Base-by-base conservation (phyloP, 2,113 vertebrate species). In the Cyprinodon variegatus region DNA sequence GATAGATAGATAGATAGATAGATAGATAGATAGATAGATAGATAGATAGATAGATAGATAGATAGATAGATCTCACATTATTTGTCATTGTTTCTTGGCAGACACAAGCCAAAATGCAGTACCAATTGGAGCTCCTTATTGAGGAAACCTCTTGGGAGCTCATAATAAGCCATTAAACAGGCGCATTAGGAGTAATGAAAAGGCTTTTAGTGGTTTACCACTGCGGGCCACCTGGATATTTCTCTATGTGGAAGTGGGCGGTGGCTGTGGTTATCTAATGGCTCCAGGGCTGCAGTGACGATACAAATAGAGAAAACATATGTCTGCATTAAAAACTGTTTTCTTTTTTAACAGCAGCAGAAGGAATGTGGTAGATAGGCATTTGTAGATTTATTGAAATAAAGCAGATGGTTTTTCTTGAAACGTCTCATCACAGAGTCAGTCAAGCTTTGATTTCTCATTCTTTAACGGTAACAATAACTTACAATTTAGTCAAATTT, bases 141-240 rank as follows among this genome's bases (percentile, higher is more conserved):
- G 37, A 61, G 85, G 71, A 72, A 40, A 71, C 91, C 94, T 92
- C 94, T 62, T 14, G 94, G 92, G 94, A 93, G 73, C 87, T 88
- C 92, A 94, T 95, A 94, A 95, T 94, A 93, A 94, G 85, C 91
- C 93, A 95, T 94, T 95, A 94, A 95, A 95, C 93, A 92, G 90
- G 40, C 90, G 73, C 92, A 95, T 95, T 95, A 94, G 89, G 79
- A 83, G 81, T 93, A 95, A 95, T 95, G 93, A 95, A 95, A 95
- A 95, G 94, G 93, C 94, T 95, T 93, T 95, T 90, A 95, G 93
- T 92, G 90, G 75, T 91, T 92, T 91, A 78, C 81, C 90, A 90
- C 88, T 79, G 82, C 62, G 77, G 88, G 85, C 90, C 93, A 94
- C 93, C 93, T 95, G 94, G 90, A 93, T 91, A 72, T 78, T n/a